These are phyloP conservation scores for Limnephilus auricula DNA, from an alignment of 2,888 invertebrate species.

Conservation along the genomic window DNA sequence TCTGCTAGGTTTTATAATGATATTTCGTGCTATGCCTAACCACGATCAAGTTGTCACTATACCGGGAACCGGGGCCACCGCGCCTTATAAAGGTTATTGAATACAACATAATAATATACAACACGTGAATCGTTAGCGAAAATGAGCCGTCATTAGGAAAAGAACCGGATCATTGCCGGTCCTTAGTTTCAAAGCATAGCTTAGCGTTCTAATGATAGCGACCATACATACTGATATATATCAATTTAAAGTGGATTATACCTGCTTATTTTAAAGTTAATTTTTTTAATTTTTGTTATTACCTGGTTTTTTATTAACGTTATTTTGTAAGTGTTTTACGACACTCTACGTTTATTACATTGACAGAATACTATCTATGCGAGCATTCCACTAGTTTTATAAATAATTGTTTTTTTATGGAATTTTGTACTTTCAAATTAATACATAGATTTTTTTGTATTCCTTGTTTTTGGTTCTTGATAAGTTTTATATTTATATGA, in stretches of 20 bases:
- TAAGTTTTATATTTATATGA: too few relatives aligned
- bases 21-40: not conserved
- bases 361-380: not conserved
- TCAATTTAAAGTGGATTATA: not conserved
- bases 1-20: not conserved
- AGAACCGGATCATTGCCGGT: not conserved
- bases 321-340: not conserved
- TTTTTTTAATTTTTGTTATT: not conserved
- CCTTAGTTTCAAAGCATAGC: not conserved
- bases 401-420: too few relatives aligned
- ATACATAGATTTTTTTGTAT: too few relatives aligned
- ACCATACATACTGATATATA: not conserved
- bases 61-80: slow-evolving; percentile 2
- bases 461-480: too few relatives aligned
- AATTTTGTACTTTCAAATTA: too few relatives aligned
- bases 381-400: not conserved
- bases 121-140: slow-evolving; percentile 22
- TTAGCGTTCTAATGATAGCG: not conserved
- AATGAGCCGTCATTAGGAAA: not conserved
- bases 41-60: slow-evolving; percentile 22
- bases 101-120: not conserved
- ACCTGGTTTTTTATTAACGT: not conserved
- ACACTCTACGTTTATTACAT: not conserved
- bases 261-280: not conserved
- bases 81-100: slow-evolving; percentile 37